Evolutionary conservation across 1,140 invertebrate species (phyloP).

Genomic region (Onthophagus taurus): DNA sequence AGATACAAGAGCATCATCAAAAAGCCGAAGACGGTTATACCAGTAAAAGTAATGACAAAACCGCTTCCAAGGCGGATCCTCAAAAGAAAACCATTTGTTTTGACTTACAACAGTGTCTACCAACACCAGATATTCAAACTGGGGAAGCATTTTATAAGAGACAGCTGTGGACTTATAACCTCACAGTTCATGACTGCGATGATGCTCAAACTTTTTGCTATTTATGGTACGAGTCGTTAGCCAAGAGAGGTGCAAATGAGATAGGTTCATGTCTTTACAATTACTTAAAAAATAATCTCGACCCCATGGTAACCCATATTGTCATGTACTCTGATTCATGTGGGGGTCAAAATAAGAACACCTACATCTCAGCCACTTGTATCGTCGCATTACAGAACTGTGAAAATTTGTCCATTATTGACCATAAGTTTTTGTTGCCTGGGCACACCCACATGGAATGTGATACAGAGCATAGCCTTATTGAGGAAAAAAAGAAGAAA

Average conservation of each 20-base stretch:
- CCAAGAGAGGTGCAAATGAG: constrained; percentile 35
- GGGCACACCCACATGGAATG: constrained; percentile 11
- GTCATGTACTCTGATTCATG: constrained; percentile 33
- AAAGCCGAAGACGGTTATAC: constrained; percentile 14
- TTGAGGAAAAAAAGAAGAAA: constrained; percentile 6
- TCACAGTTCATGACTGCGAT: constrained; percentile 34
- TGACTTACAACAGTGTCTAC: constrained; percentile 34
- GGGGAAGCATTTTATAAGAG: constrained; percentile 34
- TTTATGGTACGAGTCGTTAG: constrained; percentile 39
- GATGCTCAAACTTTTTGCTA: constrained; percentile 32
- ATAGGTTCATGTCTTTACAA: constrained; percentile 34
- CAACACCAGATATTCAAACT: constrained; percentile 27
- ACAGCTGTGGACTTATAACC: constrained; percentile 39
- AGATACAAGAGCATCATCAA: constrained; percentile 9
- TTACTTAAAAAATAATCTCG: constrained; percentile 9
- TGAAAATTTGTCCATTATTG: constrained; percentile 2
- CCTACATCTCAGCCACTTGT: constrained; percentile 4
- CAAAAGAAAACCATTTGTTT: constrained; percentile 18
- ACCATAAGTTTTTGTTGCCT: constrained; percentile 6
- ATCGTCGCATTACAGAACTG: not conserved
- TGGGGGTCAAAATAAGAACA: constrained; percentile 34
- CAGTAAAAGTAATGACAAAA: not conserved
- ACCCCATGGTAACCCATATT: constrained; percentile 22
- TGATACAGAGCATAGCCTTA: constrained; percentile 1
- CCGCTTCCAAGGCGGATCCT: not conserved